phyloP scores from a whole-genome alignment of 1,140 invertebrate species.

The Coenobita brevimanus region DNA sequence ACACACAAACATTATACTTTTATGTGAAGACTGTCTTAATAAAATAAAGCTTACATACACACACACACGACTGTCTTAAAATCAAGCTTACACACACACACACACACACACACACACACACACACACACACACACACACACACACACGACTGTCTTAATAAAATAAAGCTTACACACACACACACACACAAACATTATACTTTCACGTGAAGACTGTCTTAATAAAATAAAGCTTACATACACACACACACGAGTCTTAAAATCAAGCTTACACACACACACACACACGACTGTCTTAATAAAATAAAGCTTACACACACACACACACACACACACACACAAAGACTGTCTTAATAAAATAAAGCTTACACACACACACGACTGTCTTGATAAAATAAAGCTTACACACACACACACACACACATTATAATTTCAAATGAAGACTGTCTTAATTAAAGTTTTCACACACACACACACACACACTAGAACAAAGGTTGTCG shows the following conservation, averaged over 20 bases:
- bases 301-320: not conserved
- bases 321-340: slow-evolving; percentile 5
- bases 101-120: slow-evolving; percentile 9
- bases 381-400: not conserved
- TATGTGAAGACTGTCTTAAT: too few species aligned
- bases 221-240: not conserved
- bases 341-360: not conserved
- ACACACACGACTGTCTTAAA: not conserved
- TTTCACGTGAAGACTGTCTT: too few species aligned
- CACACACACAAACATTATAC: not conserved
- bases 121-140: not conserved
- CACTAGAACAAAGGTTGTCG: too few species aligned
- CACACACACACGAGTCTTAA: not conserved
- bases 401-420: too few species aligned
- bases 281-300: not conserved
- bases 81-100: not conserved
- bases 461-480: too few species aligned
- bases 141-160: not conserved
- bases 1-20: not conserved
- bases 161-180: not conserved
- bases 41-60: not conserved
- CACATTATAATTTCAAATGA: too few species aligned
- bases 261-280: not conserved
- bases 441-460: too few species aligned
- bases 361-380: not conserved